Conservation (phyloP, 2,888 invertebrate genomes). For the Anarsia innoxiella region DNA sequence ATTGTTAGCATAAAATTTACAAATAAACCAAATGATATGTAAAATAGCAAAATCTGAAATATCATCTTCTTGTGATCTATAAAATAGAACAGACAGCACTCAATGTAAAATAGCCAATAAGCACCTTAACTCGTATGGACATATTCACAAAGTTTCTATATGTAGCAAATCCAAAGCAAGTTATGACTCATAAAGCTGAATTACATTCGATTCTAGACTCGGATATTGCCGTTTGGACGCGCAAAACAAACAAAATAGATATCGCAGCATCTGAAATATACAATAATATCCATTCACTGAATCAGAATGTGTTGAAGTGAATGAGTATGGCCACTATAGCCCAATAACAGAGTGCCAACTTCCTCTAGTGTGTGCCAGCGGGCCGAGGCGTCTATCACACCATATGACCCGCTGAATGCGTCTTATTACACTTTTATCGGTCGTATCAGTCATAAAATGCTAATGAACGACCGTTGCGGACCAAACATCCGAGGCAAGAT, state of each 20-base stretch:
- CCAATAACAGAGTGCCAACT: conserved; percentile 55
- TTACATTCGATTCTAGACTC: conserved; percentile 23
- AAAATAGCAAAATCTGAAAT: too few species aligned
- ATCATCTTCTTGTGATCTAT: too few species aligned
- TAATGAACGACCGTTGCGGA: conserved; percentile 71
- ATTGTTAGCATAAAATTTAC: too few species aligned
- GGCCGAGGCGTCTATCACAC: conserved; percentile 61
- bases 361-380: conserved; percentile 49
- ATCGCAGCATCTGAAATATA: conserved; percentile 43
- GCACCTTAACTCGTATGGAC: too few species aligned
- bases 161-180: conserved; percentile 19
- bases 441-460: conserved; percentile 75
- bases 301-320: conserved; percentile 50
- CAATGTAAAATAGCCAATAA: too few species aligned
- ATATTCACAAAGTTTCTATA: too few species aligned
- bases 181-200: conserved; percentile 27
- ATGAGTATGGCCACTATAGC: conserved; percentile 32
- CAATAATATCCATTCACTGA: conserved; percentile 51
- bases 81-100: too few species aligned
- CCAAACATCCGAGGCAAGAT: conserved; percentile 74
- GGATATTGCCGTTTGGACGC: conserved; percentile 31
- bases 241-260: conserved; percentile 45
- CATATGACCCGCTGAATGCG: conserved; percentile 66
- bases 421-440: conserved; percentile 74
- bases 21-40: too few species aligned